Evolutionary conservation across 2,113 vertebrate genomes (phyloP), one percentile per base, ranked within the genome.

Genomic region (Epinephelus lanceolatus): DNA sequence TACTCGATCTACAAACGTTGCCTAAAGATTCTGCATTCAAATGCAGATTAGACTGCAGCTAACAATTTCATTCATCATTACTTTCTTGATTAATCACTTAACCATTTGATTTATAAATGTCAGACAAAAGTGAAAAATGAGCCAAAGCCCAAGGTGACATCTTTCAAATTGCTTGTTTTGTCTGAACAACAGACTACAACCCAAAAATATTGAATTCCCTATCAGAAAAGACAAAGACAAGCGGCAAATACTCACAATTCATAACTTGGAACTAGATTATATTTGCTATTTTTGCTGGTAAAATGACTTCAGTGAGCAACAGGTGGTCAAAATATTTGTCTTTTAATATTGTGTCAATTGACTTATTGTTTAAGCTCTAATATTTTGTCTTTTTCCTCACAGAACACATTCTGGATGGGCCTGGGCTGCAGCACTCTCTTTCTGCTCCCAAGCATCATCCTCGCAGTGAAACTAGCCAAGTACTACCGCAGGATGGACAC

Each of bases 341-440:
- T 14, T 33, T 25, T 14, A 23, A 37, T 75, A 40, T 63, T 62
- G 10, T 21, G 12, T 61, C 0, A 1, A 66, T 33, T 1, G 1
- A 10, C 27, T 14, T 18, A 21, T 27, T 0, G 0, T 21, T 66
- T 51, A 1, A 14, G 23, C 52, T 53, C 3, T 68, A 13, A 69
- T 18, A 0, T 6, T 51, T 81, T 47, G 52, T 71, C 71, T 9
- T 84, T 75, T 71, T 86, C 77, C 23, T 85, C 1, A 37, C 84
- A 99, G 98, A 99, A 99, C 92, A 92, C 96, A 1, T 99, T 99
- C 92, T 99, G 98, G 98, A 98, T 99, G 90, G 97, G 98, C 75
- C 87, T 98, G 88, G 98, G 98, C 90, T 95, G 96, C 83, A 96
- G 96, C 56, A 95, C 96, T 0, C 49, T 96, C 5, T 95, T 99